A percentile compares a stretch with the other conserved stretches of the same genome.
Evolutionary conservation across 2,797 vertebrate species (phyloP).

Genomic region (Syngnathus rostellatus): DNA sequence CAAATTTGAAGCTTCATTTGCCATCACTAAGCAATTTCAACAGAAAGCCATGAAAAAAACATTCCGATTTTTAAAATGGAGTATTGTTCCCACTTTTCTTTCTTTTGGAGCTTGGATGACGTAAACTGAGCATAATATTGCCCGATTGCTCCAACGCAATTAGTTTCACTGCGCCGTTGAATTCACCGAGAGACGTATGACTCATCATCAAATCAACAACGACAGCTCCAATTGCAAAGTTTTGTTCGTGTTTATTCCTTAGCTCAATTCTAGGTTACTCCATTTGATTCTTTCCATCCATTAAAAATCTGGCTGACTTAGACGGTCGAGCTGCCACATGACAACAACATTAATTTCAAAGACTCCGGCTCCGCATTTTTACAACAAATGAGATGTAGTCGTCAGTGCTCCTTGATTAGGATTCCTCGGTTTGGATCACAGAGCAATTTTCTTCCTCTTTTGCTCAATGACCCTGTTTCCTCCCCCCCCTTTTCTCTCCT

Average conservation of each 20-base stretch:
- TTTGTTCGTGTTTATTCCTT: not conserved
- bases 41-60: not conserved
- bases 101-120: slow-evolving; percentile 5
- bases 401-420: slow-evolving; percentile 18
- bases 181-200: slow-evolving; percentile 6
- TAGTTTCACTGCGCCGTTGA: slow-evolving; percentile 30
- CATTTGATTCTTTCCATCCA: not conserved
- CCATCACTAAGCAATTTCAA: not conserved
- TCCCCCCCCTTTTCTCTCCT: slow-evolving; percentile 26
- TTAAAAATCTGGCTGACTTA: not conserved
- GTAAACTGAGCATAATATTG: slow-evolving; percentile 12
- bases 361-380: slow-evolving; percentile 8
- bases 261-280: not conserved
- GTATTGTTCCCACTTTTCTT: not conserved
- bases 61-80: not conserved
- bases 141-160: slow-evolving; percentile 22
- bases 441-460: slow-evolving; percentile 39
- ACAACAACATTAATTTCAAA: slow-evolving; percentile 8
- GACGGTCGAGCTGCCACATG: not conserved
- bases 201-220: not conserved
- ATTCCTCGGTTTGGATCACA: slow-evolving; percentile 44
- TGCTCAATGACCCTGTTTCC: slow-evolving; percentile 46
- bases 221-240: too few species aligned
- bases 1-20: too few species aligned
- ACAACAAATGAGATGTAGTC: slow-evolving; percentile 30